Evolutionary conservation across 35 echinoderm and acorn worm genomes (phyloP).

Genomic region (Lytechinus pictus): DNA sequence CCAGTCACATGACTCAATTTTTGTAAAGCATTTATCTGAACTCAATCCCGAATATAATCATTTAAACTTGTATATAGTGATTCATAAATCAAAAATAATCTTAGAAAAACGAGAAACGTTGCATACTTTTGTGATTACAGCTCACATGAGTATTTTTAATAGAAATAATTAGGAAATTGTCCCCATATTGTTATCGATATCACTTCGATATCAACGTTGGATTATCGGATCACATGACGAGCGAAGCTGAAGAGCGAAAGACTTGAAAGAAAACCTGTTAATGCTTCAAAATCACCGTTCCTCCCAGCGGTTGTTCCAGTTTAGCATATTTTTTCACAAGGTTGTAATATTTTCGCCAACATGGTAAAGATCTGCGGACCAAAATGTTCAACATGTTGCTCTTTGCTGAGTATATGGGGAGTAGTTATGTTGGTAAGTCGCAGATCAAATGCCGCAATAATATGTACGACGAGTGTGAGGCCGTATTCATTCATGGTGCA

Average conservation of each 20-base stretch:
- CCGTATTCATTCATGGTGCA: no score
- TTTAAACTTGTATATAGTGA: neutral
- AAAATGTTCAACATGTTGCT: constrained; percentile 87
- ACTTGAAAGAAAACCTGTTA: neutral
- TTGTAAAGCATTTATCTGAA: neutral
- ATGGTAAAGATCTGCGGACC: constrained; percentile 91
- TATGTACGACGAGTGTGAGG: no score
- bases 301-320: neutral
- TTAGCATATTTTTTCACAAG: neutral
- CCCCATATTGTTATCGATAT: neutral
- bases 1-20: constrained; percentile 26
- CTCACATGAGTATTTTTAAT: neutral
- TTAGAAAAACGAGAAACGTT: no score
- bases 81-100: neutral
- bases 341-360: neutral
- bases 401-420: constrained; percentile 91
- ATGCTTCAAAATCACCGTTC: neutral
- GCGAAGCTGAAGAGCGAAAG: neutral
- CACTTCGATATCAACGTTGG: neutral
- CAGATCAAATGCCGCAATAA: neutral
- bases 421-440: constrained; percentile 95
- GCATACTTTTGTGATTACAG: no score
- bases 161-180: neutral
- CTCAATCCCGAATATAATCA: neutral
- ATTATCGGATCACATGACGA: neutral